phyloP scores from a whole-genome alignment of 2,797 vertebrate species.

The Trematomus bernacchii region DNA sequence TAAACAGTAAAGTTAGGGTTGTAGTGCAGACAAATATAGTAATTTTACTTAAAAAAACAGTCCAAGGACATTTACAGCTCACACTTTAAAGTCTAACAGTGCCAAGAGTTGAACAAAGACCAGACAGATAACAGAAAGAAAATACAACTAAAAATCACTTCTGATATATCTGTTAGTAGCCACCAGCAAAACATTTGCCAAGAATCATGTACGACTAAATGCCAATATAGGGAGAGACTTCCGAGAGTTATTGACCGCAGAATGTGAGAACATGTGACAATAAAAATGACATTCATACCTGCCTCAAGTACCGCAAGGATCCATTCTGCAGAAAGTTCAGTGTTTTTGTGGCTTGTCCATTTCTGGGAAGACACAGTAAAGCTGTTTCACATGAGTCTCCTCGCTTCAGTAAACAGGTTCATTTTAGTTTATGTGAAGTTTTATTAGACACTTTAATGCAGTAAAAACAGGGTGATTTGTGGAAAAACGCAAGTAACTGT shows the following conservation, averaged over 20 bases:
- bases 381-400: conserved; percentile 2
- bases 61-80: neutral
- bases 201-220: neutral
- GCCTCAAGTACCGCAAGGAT: neutral
- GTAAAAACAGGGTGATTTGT: conserved; percentile 30
- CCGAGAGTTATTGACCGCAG: neutral
- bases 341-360: conserved; percentile 9
- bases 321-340: neutral
- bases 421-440: conserved; percentile 26
- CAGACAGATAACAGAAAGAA: neutral
- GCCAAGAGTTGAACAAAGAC: neutral
- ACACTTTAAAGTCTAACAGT: neutral
- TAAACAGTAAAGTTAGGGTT: neutral
- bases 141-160: neutral
- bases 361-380: conserved; percentile 19
- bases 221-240: neutral
- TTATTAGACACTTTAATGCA: conserved; percentile 29
- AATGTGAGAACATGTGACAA: neutral
- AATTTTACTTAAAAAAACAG: neutral
- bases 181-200: neutral
- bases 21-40: neutral
- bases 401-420: conserved; percentile 8
- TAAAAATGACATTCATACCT: neutral
- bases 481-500: conserved; percentile 15
- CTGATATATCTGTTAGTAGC: neutral